Evolutionary conservation across 2,113 vertebrate species (phyloP).

Genomic region (Terrapene triunguis): DNA sequence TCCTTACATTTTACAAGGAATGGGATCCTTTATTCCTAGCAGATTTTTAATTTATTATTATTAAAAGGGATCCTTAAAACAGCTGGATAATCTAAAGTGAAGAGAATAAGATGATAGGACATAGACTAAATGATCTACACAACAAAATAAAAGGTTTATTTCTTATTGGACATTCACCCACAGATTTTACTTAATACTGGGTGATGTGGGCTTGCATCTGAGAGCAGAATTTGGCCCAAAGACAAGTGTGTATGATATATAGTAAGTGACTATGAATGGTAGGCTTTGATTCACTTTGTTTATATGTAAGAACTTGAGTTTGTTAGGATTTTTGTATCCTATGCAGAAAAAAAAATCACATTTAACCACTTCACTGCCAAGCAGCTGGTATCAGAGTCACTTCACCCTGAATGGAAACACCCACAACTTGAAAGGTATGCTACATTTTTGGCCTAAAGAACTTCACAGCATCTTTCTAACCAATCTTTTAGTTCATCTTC

Average conservation of each 20-base stretch:
- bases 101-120: neutral
- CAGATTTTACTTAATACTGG: slow-evolving; percentile 6
- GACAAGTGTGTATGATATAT: neutral
- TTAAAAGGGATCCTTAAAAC: neutral
- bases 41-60: slow-evolving; percentile 29
- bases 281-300: neutral
- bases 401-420: neutral
- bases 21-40: slow-evolving; percentile 15
- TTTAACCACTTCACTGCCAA: neutral
- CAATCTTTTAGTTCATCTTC: neutral
- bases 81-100: neutral
- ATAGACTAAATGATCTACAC: neutral
- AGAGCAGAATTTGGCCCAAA: neutral
- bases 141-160: neutral
- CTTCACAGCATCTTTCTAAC: neutral
- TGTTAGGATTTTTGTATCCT: neutral
- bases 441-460: neutral
- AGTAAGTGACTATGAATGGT: neutral
- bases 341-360: too few relatives aligned
- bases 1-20: neutral
- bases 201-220: neutral
- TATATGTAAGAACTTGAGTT: neutral
- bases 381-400: neutral
- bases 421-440: rapidly evolving
- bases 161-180: neutral